Base-by-base conservation (phyloP, 2,797 vertebrate species). In the Urocyon cinereoargenteus region DNA sequence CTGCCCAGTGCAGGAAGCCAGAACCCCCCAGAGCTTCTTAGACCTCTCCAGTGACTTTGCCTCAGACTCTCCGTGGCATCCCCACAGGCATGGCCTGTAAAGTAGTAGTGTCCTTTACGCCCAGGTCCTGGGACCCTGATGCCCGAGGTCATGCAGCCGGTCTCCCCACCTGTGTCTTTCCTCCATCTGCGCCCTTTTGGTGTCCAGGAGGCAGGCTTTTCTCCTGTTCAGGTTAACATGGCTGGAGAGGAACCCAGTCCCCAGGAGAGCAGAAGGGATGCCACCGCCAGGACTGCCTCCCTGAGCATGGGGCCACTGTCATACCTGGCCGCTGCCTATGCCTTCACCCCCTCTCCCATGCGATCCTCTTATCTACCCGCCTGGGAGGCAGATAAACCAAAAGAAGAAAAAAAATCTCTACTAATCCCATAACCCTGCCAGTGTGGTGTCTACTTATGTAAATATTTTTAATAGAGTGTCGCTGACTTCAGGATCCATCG, bases 291-390 rank as follows among this genome's bases (percentile, higher is more conserved):
- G 51, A 31, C 13, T 3, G 26, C 77, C 59, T 21, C 0, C 31
- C 6, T 62, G 75, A 45, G 51, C 26, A 0, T 13, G 36, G 36
- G 57, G 49, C 55, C 53, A 34, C 34, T 73, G 59, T 83, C 59
- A 6, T 8, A 4, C 70, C 86, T 51, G 40, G 31, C 26, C 5
- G 1, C 57, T 0, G 6, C 49, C 49, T 24, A 15, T 19, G 24
- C 57, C 57, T 11, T 49, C 5, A 4, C 40, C 34, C 49, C 36
- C 34, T 68, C 59, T 53, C 31, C 45, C 11, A 0, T 81, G 55
- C 78, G 81, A 62, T 34, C 36, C 72, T 91, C 75, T 96, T 95
- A 45, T 14, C 36, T 34, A 21, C 70, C 83, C 59, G 61, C 36
- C 66, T 40, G 51, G 49, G 59, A 83, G 87, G 26, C 45, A 75